Base-by-base conservation (phyloP, 37 sponge, comb jelly and placozoan species). In the Bolinopsis microptera region DNA sequence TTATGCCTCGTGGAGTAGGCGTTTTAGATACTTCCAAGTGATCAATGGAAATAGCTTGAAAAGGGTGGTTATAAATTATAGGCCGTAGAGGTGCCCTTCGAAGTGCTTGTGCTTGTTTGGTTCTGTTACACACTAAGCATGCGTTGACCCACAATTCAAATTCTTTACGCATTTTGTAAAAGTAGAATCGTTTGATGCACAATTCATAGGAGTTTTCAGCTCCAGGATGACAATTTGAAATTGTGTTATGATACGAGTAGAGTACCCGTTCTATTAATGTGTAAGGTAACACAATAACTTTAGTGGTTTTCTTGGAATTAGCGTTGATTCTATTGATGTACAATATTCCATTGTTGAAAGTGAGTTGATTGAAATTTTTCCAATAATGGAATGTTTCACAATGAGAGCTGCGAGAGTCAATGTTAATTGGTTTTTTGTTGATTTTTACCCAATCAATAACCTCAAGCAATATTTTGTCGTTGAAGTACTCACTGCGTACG, bases 91-190 rank as follows among this genome's bases (percentile, higher is more conserved):
- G 82, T 33, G 82, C 82, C 38, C 32, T 80, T 18, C 9, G 2
- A 13, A 21, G 22, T 2, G 38, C 38, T 21, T 33, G 3, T 13
- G 82, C 1, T 32, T 24, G 38, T 37, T 80, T 80, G 2, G 82
- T 36, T 32, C 22, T 32, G 2, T 34, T 18, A 80, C 82, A 80
- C 16, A 35, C 30, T 32, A 34, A 1, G 30, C 82, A 80, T 23
- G 82, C 82, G 0, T 32, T 21, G 2, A 80, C 37, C 35, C 38
- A 80, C 21, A 80, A 13, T 34, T 80, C 30, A 21, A 80, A 32
- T 22, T 80, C 82, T 34, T 80, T 32, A 16, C 37, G 21, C 82
- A 80, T 80, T 35, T 80, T 80, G 37, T 80, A 80, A 37, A 80
- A 80, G 22, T 80, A 35, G 23, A 34, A 80, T 21, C 8, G 2